These are phyloP conservation scores for Clarias gariepinus DNA, from an alignment of 2,113 vertebrate genomes.

Conservation along the genomic window DNA sequence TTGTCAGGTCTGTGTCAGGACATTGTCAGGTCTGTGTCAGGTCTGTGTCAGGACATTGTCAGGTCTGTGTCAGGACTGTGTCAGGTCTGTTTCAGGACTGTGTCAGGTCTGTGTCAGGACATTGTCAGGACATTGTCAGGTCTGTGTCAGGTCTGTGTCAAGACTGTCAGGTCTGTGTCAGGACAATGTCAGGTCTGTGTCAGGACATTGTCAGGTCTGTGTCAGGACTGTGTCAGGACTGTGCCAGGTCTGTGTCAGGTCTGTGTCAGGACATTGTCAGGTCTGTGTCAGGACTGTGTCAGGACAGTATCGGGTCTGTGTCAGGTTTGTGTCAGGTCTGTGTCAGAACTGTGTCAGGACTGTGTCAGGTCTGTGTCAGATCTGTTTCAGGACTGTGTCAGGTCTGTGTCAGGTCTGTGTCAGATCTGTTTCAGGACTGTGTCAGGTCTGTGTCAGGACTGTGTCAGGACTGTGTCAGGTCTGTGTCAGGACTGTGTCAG, in stretches of 20 bases:
- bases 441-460: neutral
- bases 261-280: neutral
- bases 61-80: neutral
- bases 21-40: neutral
- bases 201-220: neutral
- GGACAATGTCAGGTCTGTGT: neutral
- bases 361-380: too few species aligned
- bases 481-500: neutral
- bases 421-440: neutral
- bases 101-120: neutral
- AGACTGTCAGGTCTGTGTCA: neutral
- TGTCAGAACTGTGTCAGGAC: neutral
- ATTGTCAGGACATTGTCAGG: neutral
- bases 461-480: neutral
- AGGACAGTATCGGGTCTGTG: too few species aligned
- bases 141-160: neutral
- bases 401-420: neutral
- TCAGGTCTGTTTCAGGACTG: neutral
- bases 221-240: neutral
- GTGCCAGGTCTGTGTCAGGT: neutral
- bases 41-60: neutral
- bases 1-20: neutral
- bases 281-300: neutral
- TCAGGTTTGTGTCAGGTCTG: neutral
- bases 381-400: neutral